Evolutionary conservation across 2,888 invertebrate genomes (phyloP).

Genomic region (Epistrophe eligans): DNA sequence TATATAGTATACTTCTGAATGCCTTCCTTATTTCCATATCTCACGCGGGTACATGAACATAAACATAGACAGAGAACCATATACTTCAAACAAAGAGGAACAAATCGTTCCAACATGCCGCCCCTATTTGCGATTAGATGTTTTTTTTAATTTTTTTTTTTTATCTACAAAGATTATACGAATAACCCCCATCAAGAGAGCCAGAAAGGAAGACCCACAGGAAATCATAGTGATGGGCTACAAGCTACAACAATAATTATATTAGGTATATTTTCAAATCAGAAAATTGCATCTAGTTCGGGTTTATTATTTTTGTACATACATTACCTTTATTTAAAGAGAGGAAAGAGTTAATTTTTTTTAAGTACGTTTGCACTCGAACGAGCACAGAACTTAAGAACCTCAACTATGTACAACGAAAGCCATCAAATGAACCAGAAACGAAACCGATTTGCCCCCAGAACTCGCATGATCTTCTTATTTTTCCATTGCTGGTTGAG

Average conservation of each 20-base stretch:
- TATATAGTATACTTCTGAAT: constrained; percentile 10
- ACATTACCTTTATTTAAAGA: not conserved
- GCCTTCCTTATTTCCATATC: constrained; percentile 51
- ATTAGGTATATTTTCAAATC: constrained; percentile 57
- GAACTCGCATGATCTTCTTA: constrained; percentile 39
- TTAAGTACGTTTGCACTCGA: constrained; percentile 50
- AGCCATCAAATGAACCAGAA: constrained; percentile 70
- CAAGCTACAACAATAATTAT: constrained; percentile 62
- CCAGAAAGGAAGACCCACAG: constrained; percentile 30
- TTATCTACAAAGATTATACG: constrained; percentile 43
- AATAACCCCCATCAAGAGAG: constrained; percentile 14
- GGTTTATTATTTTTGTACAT: constrained; percentile 26
- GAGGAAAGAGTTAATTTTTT: constrained; percentile 4
- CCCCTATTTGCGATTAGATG: constrained; percentile 26
- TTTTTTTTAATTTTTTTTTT: not conserved
- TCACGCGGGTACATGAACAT: constrained; percentile 8
- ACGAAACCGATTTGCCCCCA: constrained; percentile 62
- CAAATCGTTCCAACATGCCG: constrained; percentile 40
- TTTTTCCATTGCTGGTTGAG: not conserved
- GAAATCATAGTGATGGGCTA: constrained; percentile 44
- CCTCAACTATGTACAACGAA: constrained; percentile 20
- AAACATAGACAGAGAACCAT: constrained; percentile 2
- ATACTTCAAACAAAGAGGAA: constrained; percentile 33
- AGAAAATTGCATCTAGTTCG: constrained; percentile 71
- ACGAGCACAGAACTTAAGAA: constrained; percentile 22